A percentile compares a stretch with the other conserved stretches of the same genome.
These are phyloP conservation scores for Cervus canadensis DNA, from an alignment of 2,113 vertebrate genomes.

Conservation along the genomic window DNA sequence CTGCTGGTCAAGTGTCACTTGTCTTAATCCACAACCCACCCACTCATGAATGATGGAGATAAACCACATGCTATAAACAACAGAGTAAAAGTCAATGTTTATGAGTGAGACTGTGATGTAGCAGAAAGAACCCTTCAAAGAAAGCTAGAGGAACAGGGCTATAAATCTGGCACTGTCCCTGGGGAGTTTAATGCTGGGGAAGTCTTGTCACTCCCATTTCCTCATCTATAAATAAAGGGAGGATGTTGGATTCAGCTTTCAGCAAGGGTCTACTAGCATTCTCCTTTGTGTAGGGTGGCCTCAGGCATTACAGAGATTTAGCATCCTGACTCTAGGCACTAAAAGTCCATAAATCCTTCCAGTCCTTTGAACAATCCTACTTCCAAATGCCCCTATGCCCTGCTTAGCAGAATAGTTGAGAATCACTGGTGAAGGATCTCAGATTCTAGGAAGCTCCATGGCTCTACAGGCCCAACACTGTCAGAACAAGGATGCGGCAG, in stretches of 20 bases:
- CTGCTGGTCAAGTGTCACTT: not conserved
- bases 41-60: not conserved
- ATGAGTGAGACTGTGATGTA: not conserved
- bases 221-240: not conserved
- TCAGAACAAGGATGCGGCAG: not conserved
- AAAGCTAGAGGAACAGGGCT: not conserved
- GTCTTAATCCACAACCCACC: not conserved
- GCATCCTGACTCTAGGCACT: not conserved
- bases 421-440: not conserved
- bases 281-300: not conserved
- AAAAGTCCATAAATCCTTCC: not conserved
- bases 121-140: not conserved
- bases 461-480: not conserved
- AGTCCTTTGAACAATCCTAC: not conserved
- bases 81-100: not conserved
- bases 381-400: not conserved
- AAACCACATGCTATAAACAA: not conserved
- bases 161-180: not conserved
- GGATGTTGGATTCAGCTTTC: not conserved
- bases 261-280: not conserved
- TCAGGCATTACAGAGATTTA: not conserved
- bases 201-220: not conserved
- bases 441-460: not conserved
- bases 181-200: not conserved
- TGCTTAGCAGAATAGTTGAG: not conserved